A percentile compares a stretch with the other conserved stretches of the same genome.
phyloP scores from a whole-genome alignment of 2,797 vertebrate species.

The Ispidina lecontei region DNA sequence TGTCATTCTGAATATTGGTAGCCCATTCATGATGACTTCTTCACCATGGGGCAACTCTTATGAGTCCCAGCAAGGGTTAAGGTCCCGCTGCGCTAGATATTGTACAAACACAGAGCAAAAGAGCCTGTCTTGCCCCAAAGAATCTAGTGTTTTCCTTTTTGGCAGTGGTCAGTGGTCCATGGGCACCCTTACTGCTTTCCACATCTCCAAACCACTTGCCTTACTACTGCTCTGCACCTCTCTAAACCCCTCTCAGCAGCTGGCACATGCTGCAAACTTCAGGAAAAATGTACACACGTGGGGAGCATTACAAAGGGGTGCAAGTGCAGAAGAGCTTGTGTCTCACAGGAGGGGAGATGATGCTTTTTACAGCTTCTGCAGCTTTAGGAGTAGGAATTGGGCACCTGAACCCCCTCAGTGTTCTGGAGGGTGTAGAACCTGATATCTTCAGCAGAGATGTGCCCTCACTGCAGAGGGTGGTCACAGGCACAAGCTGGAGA shows the following conservation, averaged over 20 bases:
- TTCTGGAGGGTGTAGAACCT: neutral
- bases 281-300: neutral
- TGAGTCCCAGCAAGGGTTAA: neutral
- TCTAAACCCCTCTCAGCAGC: neutral
- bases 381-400: neutral
- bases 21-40: neutral
- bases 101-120: neutral
- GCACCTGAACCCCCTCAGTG: neutral
- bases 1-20: neutral
- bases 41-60: neutral
- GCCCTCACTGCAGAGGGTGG: neutral
- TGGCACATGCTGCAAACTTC: neutral
- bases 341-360: accelerated
- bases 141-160: neutral
- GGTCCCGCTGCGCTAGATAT: neutral
- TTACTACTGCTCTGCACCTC: neutral
- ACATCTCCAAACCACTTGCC: neutral
- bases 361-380: neutral
- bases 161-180: neutral
- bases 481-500: neutral
- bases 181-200: neutral
- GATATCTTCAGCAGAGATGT: accelerated
- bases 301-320: neutral
- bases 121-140: neutral
- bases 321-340: neutral